Percentiles rank a stretch among this genome's conserved stretches.
Conservation (phyloP, 2,888 invertebrate genomes). For the Ctena decussata region DNA sequence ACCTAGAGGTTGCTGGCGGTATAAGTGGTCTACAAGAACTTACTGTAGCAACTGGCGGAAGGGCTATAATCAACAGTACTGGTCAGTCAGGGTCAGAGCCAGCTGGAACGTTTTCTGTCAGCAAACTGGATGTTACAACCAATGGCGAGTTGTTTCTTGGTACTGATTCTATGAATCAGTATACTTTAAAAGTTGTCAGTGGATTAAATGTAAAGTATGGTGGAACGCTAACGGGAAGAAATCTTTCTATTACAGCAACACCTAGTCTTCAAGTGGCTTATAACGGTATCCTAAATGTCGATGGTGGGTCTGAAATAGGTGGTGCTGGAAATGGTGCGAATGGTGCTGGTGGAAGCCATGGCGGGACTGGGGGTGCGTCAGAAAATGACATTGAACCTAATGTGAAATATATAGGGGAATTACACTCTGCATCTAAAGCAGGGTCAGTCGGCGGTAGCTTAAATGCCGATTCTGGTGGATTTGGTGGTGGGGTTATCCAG, state of each 20-base stretch:
- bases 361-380: slow-evolving; percentile 73
- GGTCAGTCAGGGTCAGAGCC: slow-evolving; percentile 63
- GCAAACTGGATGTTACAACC: slow-evolving; percentile 69
- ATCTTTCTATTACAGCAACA: slow-evolving; percentile 56
- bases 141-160: slow-evolving; percentile 69
- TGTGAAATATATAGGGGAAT: slow-evolving; percentile 49
- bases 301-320: slow-evolving; percentile 53
- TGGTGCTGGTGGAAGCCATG: slow-evolving; percentile 74
- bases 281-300: slow-evolving; percentile 61
- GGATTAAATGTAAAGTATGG: slow-evolving; percentile 71
- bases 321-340: slow-evolving; percentile 58
- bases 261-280: slow-evolving; percentile 70
- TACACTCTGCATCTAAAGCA: slow-evolving; percentile 36
- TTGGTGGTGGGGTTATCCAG: slow-evolving; percentile 67
- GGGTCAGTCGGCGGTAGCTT: slow-evolving; percentile 73
- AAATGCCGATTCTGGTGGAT: slow-evolving; percentile 49
- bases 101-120: slow-evolving; percentile 67
- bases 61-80: slow-evolving; percentile 61
- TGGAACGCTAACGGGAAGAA: slow-evolving; percentile 59
- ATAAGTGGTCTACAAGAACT: slow-evolving; percentile 69
- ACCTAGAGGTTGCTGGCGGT: slow-evolving; percentile 70
- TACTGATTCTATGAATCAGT: slow-evolving; percentile 50
- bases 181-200: slow-evolving; percentile 58
- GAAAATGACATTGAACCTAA: slow-evolving; percentile 27
- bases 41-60: slow-evolving; percentile 70